Conservation (phyloP, 2,888 invertebrate species). For the Sepiola atlantica region DNA sequence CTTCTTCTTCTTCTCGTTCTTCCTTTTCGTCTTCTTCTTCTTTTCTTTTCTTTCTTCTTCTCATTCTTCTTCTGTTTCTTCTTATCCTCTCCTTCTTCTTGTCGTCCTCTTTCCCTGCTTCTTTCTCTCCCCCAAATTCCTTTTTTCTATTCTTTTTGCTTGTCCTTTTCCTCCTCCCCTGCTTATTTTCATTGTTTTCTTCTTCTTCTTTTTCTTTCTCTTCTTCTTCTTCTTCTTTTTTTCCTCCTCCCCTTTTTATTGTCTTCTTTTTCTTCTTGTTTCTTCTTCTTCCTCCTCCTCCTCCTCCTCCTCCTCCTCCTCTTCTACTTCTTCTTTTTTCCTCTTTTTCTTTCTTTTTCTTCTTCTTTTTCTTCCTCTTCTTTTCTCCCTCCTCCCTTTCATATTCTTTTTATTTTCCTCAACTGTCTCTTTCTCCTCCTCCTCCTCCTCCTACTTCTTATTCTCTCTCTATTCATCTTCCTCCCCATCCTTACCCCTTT, state of each 20-base stretch:
- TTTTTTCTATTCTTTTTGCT: neutral
- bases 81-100: neutral
- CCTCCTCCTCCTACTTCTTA: neutral
- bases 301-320: neutral
- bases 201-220: too few relatives aligned
- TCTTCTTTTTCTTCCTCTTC: neutral
- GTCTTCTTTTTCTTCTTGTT: neutral
- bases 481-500: neutral
- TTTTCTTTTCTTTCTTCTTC: neutral
- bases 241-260: neutral
- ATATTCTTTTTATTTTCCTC: neutral
- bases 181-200: too few relatives aligned
- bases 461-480: neutral
- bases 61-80: neutral
- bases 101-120: neutral
- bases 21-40: neutral
- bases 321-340: neutral
- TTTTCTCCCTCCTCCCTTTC: neutral
- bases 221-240: neutral
- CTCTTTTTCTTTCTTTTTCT: neutral
- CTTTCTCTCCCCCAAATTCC: neutral
- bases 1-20: neutral
- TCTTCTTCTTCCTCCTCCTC: neutral
- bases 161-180: neutral
- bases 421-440: neutral